Evolutionary conservation across 1,140 invertebrate species (phyloP).

Genomic region (Polypedilum pembai): DNA sequence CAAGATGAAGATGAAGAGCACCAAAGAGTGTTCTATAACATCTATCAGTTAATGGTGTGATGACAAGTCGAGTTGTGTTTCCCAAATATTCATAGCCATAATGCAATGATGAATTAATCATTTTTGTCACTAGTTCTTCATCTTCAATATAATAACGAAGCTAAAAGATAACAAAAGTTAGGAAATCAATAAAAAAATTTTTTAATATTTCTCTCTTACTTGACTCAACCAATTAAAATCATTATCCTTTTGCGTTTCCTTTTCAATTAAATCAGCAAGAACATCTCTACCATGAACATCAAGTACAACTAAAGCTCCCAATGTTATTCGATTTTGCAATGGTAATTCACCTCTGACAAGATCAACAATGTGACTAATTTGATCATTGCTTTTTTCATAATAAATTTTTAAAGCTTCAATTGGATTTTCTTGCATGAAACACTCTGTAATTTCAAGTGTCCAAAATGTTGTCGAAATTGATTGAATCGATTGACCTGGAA

Average conservation of each 20-base stretch:
- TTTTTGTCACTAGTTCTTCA: slow-evolving; percentile 63
- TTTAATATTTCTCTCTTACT: slow-evolving; percentile 31
- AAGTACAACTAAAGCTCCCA: slow-evolving; percentile 81
- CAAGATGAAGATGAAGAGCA: slow-evolving; percentile 75
- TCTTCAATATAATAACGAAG: slow-evolving; percentile 93
- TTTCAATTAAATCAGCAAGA: slow-evolving; percentile 59
- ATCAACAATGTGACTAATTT: slow-evolving; percentile 76
- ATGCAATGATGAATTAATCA: slow-evolving; percentile 84
- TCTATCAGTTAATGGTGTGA: slow-evolving; percentile 84
- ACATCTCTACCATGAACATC: slow-evolving; percentile 91
- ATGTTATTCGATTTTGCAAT: slow-evolving; percentile 80
- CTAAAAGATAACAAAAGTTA: slow-evolving; percentile 36
- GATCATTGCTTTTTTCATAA: slow-evolving; percentile 55
- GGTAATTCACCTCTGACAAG: slow-evolving; percentile 80
- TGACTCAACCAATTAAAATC: slow-evolving; percentile 91
- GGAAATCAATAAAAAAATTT: background rate
- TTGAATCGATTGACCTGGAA: slow-evolving; percentile 83
- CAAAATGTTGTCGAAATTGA: slow-evolving; percentile 82
- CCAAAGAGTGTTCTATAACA: slow-evolving; percentile 91
- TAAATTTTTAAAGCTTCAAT: slow-evolving; percentile 47
- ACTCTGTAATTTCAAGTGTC: slow-evolving; percentile 76
- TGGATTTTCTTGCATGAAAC: slow-evolving; percentile 49
- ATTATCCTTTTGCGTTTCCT: slow-evolving; percentile 58
- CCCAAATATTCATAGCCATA: slow-evolving; percentile 97
- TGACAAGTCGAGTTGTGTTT: slow-evolving; percentile 78